Evolutionary conservation across 2,888 invertebrate genomes (phyloP).

Genomic region (Arge pagana): DNA sequence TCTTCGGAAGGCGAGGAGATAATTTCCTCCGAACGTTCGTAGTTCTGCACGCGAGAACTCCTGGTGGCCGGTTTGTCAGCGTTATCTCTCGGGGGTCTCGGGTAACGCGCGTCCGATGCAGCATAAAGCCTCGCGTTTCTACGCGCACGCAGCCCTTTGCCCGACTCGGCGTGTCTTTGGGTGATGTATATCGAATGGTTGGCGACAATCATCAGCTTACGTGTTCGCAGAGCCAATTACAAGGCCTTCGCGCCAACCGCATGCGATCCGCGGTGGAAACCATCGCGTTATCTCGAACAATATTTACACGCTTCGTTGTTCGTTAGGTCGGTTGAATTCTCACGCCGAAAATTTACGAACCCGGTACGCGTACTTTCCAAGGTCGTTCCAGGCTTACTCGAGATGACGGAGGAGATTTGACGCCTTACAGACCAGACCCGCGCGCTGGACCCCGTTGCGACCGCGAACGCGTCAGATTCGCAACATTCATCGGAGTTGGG

Average conservation of each 20-base stretch:
- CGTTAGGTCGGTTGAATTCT: slow-evolving; percentile 6
- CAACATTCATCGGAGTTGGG: too few relatives aligned
- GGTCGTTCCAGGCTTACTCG: too few relatives aligned
- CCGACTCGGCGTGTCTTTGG: slow-evolving; percentile 27
- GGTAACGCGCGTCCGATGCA: slow-evolving; percentile 2
- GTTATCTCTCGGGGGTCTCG: slow-evolving; percentile 40
- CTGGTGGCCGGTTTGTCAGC: slow-evolving; percentile 47
- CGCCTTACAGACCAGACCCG: too few relatives aligned
- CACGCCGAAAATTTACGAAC: slow-evolving; percentile 3
- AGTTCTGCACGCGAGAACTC: slow-evolving; percentile 45
- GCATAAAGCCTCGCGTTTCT: neutral
- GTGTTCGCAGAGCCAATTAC: slow-evolving; percentile 19
- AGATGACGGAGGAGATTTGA: too few relatives aligned
- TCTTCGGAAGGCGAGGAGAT: slow-evolving; percentile 6
- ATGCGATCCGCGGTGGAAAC: slow-evolving; percentile 2
- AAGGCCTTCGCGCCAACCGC: slow-evolving; percentile 8
- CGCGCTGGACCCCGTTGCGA: too few relatives aligned
- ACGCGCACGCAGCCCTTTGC: slow-evolving; percentile 11
- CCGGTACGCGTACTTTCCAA: too few relatives aligned
- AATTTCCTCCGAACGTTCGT: slow-evolving; percentile 10
- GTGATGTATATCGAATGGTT: slow-evolving; percentile 50
- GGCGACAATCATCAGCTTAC: slow-evolving; percentile 49
- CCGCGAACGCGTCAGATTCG: too few relatives aligned
- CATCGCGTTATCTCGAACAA: slow-evolving; percentile 6
- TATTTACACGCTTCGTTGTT: slow-evolving; percentile 15